phyloP scores from a whole-genome alignment of 2,113 vertebrate genomes.

The Paedocypris sp. region DNA sequence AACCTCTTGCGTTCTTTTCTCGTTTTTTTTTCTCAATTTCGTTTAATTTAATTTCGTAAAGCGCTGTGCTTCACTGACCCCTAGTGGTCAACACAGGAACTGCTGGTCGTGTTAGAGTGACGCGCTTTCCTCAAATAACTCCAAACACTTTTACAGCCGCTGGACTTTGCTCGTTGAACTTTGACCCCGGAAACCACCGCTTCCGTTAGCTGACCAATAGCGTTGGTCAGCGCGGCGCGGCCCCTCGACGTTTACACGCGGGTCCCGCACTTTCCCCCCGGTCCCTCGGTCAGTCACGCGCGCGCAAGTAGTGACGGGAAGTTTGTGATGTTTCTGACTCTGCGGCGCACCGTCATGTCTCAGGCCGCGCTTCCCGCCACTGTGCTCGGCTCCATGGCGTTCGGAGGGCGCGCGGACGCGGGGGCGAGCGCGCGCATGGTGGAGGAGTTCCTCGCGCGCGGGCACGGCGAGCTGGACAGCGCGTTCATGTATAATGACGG shows the following conservation, averaged over 20 bases:
- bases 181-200: constrained; percentile 10
- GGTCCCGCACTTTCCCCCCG: constrained; percentile 35
- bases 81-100: too few species aligned
- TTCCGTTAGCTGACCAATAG: constrained; percentile 7
- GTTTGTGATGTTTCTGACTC: too few species aligned
- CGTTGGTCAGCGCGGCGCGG: not conserved
- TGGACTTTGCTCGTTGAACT: constrained; percentile 4
- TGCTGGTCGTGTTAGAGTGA: too few species aligned
- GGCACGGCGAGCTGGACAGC: constrained; percentile 69
- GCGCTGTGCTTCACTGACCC: too few species aligned
- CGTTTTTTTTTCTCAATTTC: too few species aligned
- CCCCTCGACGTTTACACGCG: not conserved
- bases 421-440: constrained; percentile 61
- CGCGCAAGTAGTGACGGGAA: too few species aligned
- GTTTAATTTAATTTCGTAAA: too few species aligned
- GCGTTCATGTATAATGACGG: constrained; percentile 79
- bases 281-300: constrained; percentile 37
- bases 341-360: too few species aligned
- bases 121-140: too few species aligned
- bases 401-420: constrained; percentile 70
- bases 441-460: constrained; percentile 61
- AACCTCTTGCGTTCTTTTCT: too few species aligned
- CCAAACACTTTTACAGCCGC: not conserved
- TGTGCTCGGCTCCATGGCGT: constrained; percentile 78
- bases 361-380: constrained; percentile 46